A percentile compares a stretch with the other conserved stretches of the same genome.
phyloP scores from a whole-genome alignment of 2,888 invertebrate species.

The Nasonia oneida region DNA sequence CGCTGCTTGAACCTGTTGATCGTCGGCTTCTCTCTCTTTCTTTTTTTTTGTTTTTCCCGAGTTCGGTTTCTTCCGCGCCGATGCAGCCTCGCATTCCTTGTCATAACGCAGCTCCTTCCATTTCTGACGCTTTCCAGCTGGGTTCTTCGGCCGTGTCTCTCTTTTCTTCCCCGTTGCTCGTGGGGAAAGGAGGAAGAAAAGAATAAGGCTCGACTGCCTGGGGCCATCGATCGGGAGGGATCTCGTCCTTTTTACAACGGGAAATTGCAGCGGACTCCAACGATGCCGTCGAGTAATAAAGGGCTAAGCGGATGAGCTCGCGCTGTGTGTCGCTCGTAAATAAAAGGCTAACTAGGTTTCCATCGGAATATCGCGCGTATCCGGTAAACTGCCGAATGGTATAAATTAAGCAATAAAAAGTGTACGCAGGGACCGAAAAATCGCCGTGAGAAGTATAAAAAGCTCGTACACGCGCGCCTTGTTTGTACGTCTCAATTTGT shows the following conservation, averaged over 20 bases:
- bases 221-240: too few relatives aligned
- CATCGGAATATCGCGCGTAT: not conserved
- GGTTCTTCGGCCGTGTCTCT: not conserved
- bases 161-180: not conserved
- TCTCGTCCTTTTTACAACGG: not conserved
- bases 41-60: not conserved
- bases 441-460: conserved; percentile 3
- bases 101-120: conserved; percentile 12
- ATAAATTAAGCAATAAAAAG: conserved; percentile 1
- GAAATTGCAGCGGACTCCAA: not conserved
- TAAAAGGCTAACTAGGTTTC: not conserved
- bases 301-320: not conserved
- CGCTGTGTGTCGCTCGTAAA: not conserved
- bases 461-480: not conserved
- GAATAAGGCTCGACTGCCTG: not conserved
- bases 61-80: not conserved
- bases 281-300: not conserved
- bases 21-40: not conserved
- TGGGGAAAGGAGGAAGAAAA: not conserved
- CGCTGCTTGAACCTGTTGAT: conserved; percentile 49
- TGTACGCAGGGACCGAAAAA: not conserved
- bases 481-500: conserved; percentile 53
- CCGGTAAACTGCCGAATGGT: not conserved
- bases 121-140: not conserved
- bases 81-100: not conserved